phyloP scores from a whole-genome alignment of 2,113 vertebrate genomes.

The Smithornis capensis region DNA sequence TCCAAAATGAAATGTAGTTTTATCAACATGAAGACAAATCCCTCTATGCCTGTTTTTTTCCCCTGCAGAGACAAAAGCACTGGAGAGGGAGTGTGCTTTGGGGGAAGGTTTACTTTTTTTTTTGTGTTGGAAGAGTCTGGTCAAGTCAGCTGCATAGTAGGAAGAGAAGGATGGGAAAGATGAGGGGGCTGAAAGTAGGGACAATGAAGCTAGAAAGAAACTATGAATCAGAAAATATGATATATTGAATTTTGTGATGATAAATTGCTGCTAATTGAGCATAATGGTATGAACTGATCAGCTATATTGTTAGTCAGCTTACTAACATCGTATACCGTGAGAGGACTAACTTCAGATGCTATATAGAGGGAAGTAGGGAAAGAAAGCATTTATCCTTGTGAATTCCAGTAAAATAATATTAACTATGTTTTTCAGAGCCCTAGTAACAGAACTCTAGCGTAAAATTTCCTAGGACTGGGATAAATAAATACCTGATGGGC shows the following conservation, averaged over 20 bases:
- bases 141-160: not conserved
- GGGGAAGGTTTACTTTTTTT: not conserved
- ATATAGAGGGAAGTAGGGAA: not conserved
- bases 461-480: not conserved
- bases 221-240: not conserved
- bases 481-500: conserved; percentile 17
- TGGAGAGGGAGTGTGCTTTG: not conserved
- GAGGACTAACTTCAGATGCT: not conserved
- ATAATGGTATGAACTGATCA: not conserved
- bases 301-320: not conserved
- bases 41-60: not conserved
- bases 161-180: not conserved
- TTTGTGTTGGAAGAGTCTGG: not conserved
- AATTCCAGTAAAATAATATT: not conserved
- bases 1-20: not conserved
- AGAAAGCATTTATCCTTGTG: not conserved
- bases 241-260: not conserved
- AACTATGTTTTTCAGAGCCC: conserved; percentile 2
- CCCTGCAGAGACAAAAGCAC: not conserved
- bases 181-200: not conserved
- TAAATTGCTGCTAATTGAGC: not conserved
- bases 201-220: not conserved
- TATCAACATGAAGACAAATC: not conserved
- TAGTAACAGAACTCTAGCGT: conserved; percentile 5
- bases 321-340: not conserved